phyloP scores from a whole-genome alignment of 2,113 vertebrate genomes.

The Caretta caretta region DNA sequence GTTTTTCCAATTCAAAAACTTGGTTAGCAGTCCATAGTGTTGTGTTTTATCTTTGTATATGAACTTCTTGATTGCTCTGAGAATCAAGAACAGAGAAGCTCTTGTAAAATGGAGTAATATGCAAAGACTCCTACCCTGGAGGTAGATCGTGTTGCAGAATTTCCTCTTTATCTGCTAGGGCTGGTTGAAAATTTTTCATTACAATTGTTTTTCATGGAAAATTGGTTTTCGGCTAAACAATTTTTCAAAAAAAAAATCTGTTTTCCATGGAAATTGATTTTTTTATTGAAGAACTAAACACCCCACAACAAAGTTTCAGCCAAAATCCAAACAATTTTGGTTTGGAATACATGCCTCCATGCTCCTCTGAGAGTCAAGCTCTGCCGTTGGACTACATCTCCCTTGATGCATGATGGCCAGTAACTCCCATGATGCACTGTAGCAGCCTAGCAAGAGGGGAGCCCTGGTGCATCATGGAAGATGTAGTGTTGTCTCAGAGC shows the following conservation, averaged over 20 bases:
- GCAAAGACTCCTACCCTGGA: not conserved
- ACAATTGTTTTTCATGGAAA: not conserved
- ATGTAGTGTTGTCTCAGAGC: not conserved
- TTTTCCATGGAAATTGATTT: not conserved
- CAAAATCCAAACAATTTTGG: not conserved
- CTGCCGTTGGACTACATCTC: not conserved
- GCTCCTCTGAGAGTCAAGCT: not conserved
- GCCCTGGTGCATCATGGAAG: not conserved
- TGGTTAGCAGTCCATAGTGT: not conserved
- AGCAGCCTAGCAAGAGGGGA: not conserved
- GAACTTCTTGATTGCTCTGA: fast-evolving
- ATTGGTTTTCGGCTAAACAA: not conserved
- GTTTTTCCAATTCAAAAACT: not conserved
- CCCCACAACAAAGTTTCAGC: not conserved
- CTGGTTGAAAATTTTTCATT: not conserved
- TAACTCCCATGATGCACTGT: not conserved
- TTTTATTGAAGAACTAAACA: not conserved
- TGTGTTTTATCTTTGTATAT: fast-evolving
- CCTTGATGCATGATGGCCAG: not conserved
- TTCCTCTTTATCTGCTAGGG: not conserved
- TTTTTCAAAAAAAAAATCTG: not conserved
- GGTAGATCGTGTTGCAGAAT: not conserved
- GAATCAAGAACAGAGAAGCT: not conserved
- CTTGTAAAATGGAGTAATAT: not conserved
- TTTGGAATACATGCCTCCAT: not conserved